Evolutionary conservation across 2,888 invertebrate genomes (phyloP).

Genomic region (Leptinotarsa rubiginosa): DNA sequence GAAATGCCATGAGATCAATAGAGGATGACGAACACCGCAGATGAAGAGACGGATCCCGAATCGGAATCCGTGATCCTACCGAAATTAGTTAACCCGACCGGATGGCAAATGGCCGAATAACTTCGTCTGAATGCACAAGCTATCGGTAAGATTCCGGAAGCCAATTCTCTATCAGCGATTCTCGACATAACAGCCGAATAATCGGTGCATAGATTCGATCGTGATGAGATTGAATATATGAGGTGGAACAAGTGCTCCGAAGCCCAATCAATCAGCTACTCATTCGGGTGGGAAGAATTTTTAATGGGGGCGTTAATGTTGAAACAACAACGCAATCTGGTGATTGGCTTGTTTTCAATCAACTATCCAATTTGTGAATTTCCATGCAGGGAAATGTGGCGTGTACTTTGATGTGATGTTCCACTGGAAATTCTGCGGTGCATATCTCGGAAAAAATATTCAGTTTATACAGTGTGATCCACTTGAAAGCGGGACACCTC

Average conservation of each 20-base stretch:
- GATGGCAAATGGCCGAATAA: not conserved
- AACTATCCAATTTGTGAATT: not conserved
- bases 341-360: not conserved
- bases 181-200: not conserved
- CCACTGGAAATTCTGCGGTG: too few species aligned
- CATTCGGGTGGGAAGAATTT: not conserved
- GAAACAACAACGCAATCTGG: not conserved
- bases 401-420: too few species aligned
- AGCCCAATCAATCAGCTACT: not conserved
- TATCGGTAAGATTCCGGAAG: not conserved
- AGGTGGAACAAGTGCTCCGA: not conserved
- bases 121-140: not conserved
- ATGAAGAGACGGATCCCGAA: too few species aligned
- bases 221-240: not conserved
- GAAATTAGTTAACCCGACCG: not conserved
- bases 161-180: not conserved
- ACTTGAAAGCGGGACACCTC: too few species aligned
- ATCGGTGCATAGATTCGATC: not conserved
- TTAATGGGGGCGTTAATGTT: not conserved
- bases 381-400: not conserved
- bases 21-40: too few species aligned
- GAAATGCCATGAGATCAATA: too few species aligned
- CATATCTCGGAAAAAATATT: too few species aligned
- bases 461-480: too few species aligned
- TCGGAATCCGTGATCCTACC: too few species aligned